Conservation (phyloP, 1,140 invertebrate genomes). For the Pogonus chalceus region DNA sequence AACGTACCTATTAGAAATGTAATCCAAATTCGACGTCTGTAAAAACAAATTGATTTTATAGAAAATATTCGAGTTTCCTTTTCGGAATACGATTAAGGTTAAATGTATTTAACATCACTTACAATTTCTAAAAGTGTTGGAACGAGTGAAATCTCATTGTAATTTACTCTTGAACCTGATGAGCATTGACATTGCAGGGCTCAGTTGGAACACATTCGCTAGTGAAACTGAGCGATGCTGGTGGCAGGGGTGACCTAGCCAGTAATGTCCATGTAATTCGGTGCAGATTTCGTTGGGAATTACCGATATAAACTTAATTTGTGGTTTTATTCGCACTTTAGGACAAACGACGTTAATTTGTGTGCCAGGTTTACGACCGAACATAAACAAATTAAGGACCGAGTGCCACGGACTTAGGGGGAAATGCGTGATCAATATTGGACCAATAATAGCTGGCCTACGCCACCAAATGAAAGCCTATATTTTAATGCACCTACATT, state of each 20-base stretch:
- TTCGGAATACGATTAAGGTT: no score
- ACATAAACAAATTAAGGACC: slow-evolving; percentile 5
- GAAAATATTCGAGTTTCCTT: no score
- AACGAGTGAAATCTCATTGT: background rate
- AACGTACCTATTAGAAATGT: no score
- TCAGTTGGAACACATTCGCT: no score
- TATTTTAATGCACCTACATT: background rate
- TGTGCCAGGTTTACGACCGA: slow-evolving; percentile 1
- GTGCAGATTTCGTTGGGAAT: slow-evolving; percentile 5
- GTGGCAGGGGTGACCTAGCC: background rate
- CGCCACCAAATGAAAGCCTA: background rate
- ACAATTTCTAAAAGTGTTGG: background rate
- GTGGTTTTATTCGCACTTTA: slow-evolving; percentile 4
- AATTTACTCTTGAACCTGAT: background rate
- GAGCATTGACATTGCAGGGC: background rate
- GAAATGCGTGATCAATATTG: background rate
- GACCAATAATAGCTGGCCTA: background rate
- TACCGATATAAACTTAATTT: slow-evolving; percentile 7
- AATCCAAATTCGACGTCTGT: no score
- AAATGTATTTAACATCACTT: no score
- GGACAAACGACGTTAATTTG: slow-evolving; percentile 7
- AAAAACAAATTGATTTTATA: no score
- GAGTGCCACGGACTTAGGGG: background rate
- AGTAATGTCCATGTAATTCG: slow-evolving; percentile 3
- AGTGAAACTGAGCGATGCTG: no score